Evolutionary conservation across 2,797 vertebrate genomes (phyloP).

Genomic region (Falco biarmicus): DNA sequence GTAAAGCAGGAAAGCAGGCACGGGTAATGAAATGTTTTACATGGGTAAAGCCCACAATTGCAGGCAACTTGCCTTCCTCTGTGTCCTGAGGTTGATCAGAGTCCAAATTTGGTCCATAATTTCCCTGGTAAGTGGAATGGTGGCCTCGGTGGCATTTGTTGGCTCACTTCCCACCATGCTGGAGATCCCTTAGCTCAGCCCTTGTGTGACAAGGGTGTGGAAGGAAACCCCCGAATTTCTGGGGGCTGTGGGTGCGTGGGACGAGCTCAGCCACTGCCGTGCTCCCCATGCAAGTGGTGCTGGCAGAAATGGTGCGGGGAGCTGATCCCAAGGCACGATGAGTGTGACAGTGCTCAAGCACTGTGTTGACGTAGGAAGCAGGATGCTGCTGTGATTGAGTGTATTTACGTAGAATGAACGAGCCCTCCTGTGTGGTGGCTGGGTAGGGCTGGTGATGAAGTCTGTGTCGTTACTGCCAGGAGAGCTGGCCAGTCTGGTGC

Average conservation of each 20-base stretch:
- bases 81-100: not conserved
- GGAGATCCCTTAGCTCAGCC: not conserved
- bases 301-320: not conserved
- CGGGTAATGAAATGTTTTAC: not conserved
- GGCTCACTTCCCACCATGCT: not conserved
- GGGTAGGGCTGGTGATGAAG: not conserved
- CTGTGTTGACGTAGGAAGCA: not conserved
- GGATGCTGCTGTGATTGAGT: not conserved
- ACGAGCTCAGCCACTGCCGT: not conserved
- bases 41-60: fast-evolving
- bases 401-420: not conserved
- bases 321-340: not conserved
- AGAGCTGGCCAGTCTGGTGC: not conserved
- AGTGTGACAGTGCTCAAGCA: not conserved
- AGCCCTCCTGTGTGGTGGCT: not conserved
- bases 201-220: not conserved
- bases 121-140: not conserved
- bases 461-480: not conserved
- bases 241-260: not conserved
- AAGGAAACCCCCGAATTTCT: fast-evolving
- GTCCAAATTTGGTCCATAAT: not conserved
- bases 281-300: not conserved
- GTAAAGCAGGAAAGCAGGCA: not conserved
- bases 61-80: not conserved
- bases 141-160: not conserved